Base-by-base conservation (phyloP, 2,888 invertebrate species). In the Punctoribates punctum region DNA sequence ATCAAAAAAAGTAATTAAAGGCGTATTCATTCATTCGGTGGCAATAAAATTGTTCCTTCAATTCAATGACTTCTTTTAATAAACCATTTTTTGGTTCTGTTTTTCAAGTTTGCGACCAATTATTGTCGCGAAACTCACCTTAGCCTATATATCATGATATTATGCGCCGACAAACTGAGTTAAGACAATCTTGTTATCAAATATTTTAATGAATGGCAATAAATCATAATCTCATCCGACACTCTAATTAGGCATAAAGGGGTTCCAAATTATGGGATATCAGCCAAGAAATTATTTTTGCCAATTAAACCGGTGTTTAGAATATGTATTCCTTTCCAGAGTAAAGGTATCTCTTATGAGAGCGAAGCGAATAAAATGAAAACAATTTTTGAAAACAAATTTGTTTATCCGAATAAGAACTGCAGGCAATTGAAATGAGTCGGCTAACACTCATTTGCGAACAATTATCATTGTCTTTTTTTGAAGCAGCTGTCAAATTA, bases 101-200 rank as follows among this genome's bases (percentile, higher is more conserved):
- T 38, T 34, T 3, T 15, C 5, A 25, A 25, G 25, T n/a, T 29
- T 27, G 34, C 20, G 65, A 27, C 25, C 27, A 65, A 65, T 65
- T 34, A 65, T 65, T 65, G 65, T 65, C 65, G 34, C 34, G 34
- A 65, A 65, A 17, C 65, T 57, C 11, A 57, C 25, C 13, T 11
- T 23, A 25, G 23, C 11, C 25, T 57, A 1, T 23, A 20, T 51
- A n/a, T n/a, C n/a, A 9, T 42, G 42, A 11, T 51, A 23, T 25
- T 1, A 57, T 9, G 8, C 25, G 20, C 34, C 34, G 34, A 34
- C 3, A 57, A 23, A 57, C 54, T 60, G 4, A 4, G 4, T 27
- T n/a, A 62, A 62, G 29, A 62, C 34, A 62, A 29, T 62, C 29
- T 62, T 62, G n/a, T 62, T 62, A 62, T 62, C 29, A 34, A 62